Evolutionary conservation across 2,888 invertebrate genomes (phyloP).

Genomic region (Pterostichus madidus): DNA sequence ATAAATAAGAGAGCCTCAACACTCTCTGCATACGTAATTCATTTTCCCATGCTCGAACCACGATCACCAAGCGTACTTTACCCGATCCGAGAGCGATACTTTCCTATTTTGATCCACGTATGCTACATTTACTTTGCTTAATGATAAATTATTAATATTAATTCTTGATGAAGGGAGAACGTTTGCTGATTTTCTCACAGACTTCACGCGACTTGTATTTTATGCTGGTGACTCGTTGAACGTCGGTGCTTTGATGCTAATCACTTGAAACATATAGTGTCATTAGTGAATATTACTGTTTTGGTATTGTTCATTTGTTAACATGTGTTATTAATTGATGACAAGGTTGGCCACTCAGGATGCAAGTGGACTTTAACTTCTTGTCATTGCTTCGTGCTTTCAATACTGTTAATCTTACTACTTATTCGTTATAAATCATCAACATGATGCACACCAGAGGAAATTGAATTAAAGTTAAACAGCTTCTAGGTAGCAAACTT

Average conservation of each 20-base stretch:
- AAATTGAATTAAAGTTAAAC: conserved; percentile 11
- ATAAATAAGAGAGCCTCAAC: conserved; percentile 55
- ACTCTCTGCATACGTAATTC: conserved; percentile 53
- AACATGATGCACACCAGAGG: not conserved
- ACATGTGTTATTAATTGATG: conserved; percentile 21
- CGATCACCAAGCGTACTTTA: conserved; percentile 13
- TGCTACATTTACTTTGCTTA: conserved; percentile 49
- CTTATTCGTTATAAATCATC: conserved; percentile 21
- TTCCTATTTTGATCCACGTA: conserved; percentile 49
- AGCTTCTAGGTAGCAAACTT: too few relatives aligned
- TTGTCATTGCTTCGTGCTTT: conserved; percentile 3
- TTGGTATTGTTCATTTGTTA: conserved; percentile 46
- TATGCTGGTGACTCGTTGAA: not conserved
- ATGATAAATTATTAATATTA: conserved; percentile 61
- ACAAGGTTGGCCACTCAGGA: conserved; percentile 21
- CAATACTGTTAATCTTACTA: conserved; percentile 11
- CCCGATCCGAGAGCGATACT: conserved; percentile 23
- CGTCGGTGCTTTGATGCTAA: conserved; percentile 36
- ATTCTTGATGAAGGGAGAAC: conserved; percentile 57
- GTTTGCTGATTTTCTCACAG: conserved; percentile 55
- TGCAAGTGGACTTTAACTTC: conserved; percentile 42
- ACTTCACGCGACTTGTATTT: conserved; percentile 9
- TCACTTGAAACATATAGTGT: conserved; percentile 28
- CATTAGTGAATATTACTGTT: conserved; percentile 44
- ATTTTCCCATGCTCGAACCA: conserved; percentile 43